Evolutionary conservation across 2,113 vertebrate species (phyloP).

Genomic region (Cnemophilus loriae): DNA sequence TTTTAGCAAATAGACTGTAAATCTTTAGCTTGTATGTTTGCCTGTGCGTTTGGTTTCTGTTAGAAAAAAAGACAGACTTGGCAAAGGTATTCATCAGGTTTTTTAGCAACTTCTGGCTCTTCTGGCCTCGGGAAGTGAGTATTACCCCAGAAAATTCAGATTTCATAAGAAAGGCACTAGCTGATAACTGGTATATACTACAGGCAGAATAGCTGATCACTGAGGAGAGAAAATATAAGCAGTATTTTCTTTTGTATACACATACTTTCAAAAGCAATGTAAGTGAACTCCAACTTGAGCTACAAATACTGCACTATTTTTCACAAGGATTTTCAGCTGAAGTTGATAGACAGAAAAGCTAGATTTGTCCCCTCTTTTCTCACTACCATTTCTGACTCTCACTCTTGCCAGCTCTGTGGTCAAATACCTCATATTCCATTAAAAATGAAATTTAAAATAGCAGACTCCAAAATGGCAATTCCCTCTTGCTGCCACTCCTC

Average conservation of each 20-base stretch:
- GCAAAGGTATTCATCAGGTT: background rate
- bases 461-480: background rate
- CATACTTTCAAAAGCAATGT: background rate
- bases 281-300: background rate
- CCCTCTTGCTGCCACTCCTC: background rate
- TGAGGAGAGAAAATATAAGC: background rate
- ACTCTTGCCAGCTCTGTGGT: background rate
- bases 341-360: background rate
- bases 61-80: background rate
- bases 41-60: background rate
- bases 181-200: background rate
- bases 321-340: background rate
- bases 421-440: background rate
- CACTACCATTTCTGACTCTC: background rate
- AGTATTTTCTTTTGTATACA: background rate
- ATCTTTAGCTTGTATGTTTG: background rate
- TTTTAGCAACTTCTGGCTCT: background rate
- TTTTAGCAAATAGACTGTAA: background rate
- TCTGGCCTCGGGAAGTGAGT: background rate
- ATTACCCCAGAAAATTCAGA: background rate
- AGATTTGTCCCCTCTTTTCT: background rate
- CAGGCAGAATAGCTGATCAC: background rate
- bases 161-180: background rate
- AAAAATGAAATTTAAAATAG: conserved; percentile 13
- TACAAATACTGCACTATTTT: background rate